Evolutionary conservation across 2,113 vertebrate genomes (phyloP).

Genomic region (Platichthys flesus): DNA sequence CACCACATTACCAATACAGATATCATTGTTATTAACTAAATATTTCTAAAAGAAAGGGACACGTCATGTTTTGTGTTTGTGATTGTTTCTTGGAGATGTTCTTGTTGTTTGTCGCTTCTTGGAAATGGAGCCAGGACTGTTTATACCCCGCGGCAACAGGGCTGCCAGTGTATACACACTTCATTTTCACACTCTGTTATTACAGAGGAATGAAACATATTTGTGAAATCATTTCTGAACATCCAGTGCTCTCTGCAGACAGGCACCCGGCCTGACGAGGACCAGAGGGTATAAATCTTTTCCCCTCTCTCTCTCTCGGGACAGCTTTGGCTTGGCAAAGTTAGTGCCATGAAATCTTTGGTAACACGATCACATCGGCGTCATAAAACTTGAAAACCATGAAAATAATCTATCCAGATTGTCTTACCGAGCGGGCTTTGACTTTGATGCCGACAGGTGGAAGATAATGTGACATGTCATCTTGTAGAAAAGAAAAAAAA

Average conservation of each 20-base stretch:
- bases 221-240: conserved; percentile 47
- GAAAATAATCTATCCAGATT: conserved; percentile 61
- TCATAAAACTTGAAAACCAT: conserved; percentile 69
- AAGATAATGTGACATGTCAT: conserved; percentile 47
- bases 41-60: neutral
- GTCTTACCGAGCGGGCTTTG: conserved; percentile 47
- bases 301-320: neutral
- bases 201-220: conserved; percentile 61
- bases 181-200: conserved; percentile 51
- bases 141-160: conserved; percentile 17
- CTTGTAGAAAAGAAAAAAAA: conserved; percentile 23
- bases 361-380: conserved; percentile 60
- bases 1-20: neutral
- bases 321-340: conserved; percentile 15
- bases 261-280: conserved; percentile 1
- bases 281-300: conserved; percentile 26
- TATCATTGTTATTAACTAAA: neutral
- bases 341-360: conserved; percentile 61
- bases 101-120: conserved; percentile 14
- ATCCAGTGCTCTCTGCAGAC: conserved; percentile 20
- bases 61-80: neutral
- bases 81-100: neutral
- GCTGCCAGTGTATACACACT: conserved; percentile 20
- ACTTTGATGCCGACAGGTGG: conserved; percentile 62
- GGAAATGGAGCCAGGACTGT: neutral